These are phyloP conservation scores for Clamator glandarius DNA, from an alignment of 2,797 vertebrate genomes.

Conservation along the genomic window DNA sequence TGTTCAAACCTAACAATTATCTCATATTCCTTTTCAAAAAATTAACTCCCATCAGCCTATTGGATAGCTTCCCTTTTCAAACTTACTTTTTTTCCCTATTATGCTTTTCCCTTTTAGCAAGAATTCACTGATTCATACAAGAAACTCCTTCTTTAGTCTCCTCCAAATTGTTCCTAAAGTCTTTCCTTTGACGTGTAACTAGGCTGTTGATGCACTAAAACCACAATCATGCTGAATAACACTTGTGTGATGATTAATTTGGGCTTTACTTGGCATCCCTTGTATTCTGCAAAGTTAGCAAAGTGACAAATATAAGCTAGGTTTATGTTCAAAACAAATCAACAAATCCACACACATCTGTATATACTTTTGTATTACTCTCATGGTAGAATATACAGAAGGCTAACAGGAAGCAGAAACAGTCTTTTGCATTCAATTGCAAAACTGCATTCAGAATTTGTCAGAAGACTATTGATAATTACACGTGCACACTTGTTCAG, in stretches of 20 bases:
- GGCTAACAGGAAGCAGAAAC: background rate
- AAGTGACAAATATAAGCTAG: background rate
- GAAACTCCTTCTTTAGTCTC: conserved; percentile 26
- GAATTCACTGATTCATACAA: conserved; percentile 1
- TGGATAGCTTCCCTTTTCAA: background rate
- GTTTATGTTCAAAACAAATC: background rate
- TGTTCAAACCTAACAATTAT: background rate
- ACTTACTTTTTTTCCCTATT: background rate
- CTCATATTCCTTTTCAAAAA: background rate
- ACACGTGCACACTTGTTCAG: background rate
- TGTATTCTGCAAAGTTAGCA: background rate
- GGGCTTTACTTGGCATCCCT: background rate
- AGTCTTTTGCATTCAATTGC: background rate
- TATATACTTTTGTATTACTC: background rate
- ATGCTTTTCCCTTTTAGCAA: background rate
- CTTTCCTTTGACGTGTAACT: background rate
- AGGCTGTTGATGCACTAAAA: background rate
- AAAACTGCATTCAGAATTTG: background rate
- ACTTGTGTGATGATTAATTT: background rate
- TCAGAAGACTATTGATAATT: background rate
- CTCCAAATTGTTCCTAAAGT: background rate
- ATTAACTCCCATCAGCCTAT: background rate
- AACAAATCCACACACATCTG: background rate
- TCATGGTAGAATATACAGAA: background rate
- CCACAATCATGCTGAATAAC: background rate